These are phyloP conservation scores for Misgurnus anguillicaudatus DNA, from an alignment of 2,113 vertebrate species.

Conservation along the genomic window DNA sequence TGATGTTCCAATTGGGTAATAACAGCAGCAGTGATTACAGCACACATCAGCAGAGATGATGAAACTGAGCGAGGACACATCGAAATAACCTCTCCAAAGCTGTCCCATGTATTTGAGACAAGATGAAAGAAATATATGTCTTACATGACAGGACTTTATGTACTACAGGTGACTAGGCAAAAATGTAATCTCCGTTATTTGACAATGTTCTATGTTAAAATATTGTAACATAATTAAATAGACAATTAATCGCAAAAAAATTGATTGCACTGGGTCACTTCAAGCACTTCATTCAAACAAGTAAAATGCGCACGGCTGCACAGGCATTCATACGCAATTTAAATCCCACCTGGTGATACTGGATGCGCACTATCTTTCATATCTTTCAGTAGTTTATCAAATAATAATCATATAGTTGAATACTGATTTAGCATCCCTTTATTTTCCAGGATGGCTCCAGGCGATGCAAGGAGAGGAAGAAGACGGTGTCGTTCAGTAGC, in stretches of 20 bases:
- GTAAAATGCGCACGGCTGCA: no score
- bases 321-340: no score
- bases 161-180: not conserved
- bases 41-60: not conserved
- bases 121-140: not conserved
- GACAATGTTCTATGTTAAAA: no score
- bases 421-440: slow-evolving; percentile 22
- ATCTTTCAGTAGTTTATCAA: not conserved
- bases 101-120: not conserved
- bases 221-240: no score
- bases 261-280: no score
- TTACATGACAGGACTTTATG: not conserved
- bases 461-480: slow-evolving; percentile 92
- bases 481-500: slow-evolving; percentile 96
- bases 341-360: no score
- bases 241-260: no score
- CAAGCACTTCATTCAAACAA: no score
- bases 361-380: no score
- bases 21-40: not conserved
- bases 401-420: not conserved
- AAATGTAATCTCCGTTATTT: not conserved
- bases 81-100: not conserved
- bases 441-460: slow-evolving; percentile 86
- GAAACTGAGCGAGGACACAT: not conserved
- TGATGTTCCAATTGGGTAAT: slow-evolving; percentile 7